These are phyloP conservation scores for Telmatherina bonti DNA, from an alignment of 2,797 vertebrate genomes.

Conservation along the genomic window DNA sequence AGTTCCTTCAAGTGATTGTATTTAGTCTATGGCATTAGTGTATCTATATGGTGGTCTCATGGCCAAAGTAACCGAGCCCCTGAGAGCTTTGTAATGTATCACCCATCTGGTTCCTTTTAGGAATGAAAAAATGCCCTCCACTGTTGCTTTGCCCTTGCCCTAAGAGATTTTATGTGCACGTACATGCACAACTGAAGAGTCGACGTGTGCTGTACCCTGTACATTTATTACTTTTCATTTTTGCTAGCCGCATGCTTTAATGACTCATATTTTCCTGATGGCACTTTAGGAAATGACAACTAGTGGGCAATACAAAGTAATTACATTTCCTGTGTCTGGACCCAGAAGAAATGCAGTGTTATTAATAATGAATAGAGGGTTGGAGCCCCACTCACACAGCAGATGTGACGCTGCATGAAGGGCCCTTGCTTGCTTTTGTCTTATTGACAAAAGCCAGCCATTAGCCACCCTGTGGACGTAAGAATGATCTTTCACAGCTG, in stretches of 20 bases:
- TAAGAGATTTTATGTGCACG: constrained; percentile 32
- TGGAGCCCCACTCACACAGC: constrained; percentile 48
- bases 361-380: constrained; percentile 78
- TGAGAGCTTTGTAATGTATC: constrained; percentile 43
- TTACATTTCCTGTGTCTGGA: constrained; percentile 74
- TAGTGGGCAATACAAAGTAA: constrained; percentile 78
- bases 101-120: constrained; percentile 52
- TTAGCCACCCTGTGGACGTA: constrained; percentile 23
- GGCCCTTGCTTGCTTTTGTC: constrained; percentile 54
- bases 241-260: constrained; percentile 65
- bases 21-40: constrained; percentile 32
- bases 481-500: constrained; percentile 13
- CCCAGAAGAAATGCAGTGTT: constrained; percentile 73
- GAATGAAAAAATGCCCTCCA: constrained; percentile 41
- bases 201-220: constrained; percentile 27
- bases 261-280: constrained; percentile 79
- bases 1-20: constrained; percentile 19
- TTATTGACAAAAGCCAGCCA: constrained; percentile 47
- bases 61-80: constrained; percentile 37
- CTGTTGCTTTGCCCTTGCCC: constrained; percentile 53
- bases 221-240: constrained; percentile 67
- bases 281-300: constrained; percentile 80
- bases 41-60: constrained; percentile 31
- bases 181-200: constrained; percentile 2
- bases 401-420: constrained; percentile 58